Base-by-base conservation (phyloP, 2,888 invertebrate species). In the Scaptomyza tumidula region DNA sequence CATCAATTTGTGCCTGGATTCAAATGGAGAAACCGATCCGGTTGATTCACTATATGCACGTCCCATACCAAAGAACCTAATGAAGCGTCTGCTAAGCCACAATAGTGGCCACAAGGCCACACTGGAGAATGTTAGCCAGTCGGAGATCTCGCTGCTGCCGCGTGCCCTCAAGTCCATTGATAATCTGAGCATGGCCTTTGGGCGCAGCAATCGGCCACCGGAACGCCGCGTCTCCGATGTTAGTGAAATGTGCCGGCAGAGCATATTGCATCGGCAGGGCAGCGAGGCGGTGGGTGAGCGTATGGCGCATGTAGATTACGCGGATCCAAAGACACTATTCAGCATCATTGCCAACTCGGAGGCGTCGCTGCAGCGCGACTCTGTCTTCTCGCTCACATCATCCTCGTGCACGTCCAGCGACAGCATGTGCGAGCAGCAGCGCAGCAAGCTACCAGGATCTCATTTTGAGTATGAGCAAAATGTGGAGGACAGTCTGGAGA, bases 241-340 rank as follows among this genome's bases (percentile, higher is more conserved):
- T 2, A 88, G 89, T 3, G 92, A 92, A 54, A 91, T 92, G 89
- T 91, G 91, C 61, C 89, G 91, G 0, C 90, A 92, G 63, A 91
- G 90, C 64, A 89, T 92, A 19, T 93, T 94, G 66, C 95, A 96
- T 87, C 95, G 95, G 89, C 96, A 96, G 91, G 96, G 97, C 11
- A 97, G 97, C 78, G 95, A 96, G 75, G 94, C 95, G 66, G 94
- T 97, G 76, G 97, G 97, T 0, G 97, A 97, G 43, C 95, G 97
- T 73, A 97, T 98, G 90, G 98, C 98, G 0, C 95, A 96, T 78
- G 95, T 96, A 0, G 97, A 97, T 89, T 97, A 97, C 84, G 96
- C 95, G 0, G 96, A 97, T 90, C 97, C 97, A 0, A 94, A 95
- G 53, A 94, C 95, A 16, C 94, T 94, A 44, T 80, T 80, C n/a